Conservation (phyloP, 2,888 invertebrate genomes). For the Hecatera dysodea region DNA sequence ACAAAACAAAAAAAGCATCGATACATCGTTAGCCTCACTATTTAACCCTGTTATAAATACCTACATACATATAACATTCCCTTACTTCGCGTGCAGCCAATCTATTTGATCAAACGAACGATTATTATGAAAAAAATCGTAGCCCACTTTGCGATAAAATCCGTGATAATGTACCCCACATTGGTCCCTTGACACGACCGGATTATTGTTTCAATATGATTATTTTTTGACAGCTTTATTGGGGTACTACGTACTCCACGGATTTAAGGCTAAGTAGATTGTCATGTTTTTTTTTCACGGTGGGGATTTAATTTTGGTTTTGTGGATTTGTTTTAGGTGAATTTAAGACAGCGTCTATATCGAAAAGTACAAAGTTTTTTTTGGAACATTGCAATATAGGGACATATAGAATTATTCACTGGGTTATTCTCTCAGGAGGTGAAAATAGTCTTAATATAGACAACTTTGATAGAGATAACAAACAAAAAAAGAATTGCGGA, state of each 20-base stretch:
- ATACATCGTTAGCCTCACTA: conserved; percentile 26
- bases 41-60: conserved; percentile 26
- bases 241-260: conserved; percentile 18
- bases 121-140: conserved; percentile 59
- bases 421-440: neutral
- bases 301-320: neutral
- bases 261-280: conserved; percentile 19
- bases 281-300: conserved; percentile 37
- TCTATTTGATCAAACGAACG: conserved; percentile 53
- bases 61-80: neutral
- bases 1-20: conserved; percentile 20
- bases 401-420: too few species aligned
- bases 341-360: neutral
- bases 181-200: conserved; percentile 38
- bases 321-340: neutral
- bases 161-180: conserved; percentile 60
- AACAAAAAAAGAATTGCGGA: too few species aligned
- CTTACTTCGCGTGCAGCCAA: conserved; percentile 47
- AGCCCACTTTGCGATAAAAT: conserved; percentile 61
- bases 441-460: neutral
- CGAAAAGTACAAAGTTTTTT: neutral
- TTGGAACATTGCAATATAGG: too few species aligned
- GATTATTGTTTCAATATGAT: conserved; percentile 59
- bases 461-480: too few species aligned
- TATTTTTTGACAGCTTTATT: conserved; percentile 62